Evolutionary conservation across 2,113 vertebrate genomes (phyloP).

Genomic region (Hydrolagus affinis): DNA sequence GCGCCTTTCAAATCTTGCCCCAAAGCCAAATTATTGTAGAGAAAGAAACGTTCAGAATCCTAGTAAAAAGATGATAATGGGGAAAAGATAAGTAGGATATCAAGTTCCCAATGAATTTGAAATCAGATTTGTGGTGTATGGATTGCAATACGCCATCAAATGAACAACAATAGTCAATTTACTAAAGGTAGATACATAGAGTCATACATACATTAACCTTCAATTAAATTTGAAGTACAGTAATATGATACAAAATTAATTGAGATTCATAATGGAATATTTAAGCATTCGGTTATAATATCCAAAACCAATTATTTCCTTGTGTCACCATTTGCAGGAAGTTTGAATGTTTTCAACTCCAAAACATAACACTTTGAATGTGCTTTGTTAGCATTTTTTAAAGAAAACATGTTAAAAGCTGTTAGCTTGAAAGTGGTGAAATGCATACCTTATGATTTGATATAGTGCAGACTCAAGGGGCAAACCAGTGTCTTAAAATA

Average conservation of each 20-base stretch:
- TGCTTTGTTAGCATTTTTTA: no score
- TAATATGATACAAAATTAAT: background rate
- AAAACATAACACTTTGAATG: no score
- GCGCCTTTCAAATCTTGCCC: background rate
- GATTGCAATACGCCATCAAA: background rate
- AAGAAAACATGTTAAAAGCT: background rate
- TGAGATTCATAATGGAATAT: no score
- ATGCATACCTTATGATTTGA: background rate
- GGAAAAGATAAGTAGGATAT: background rate
- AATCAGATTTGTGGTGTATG: background rate
- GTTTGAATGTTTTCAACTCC: no score
- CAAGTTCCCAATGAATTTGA: background rate
- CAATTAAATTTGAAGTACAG: background rate
- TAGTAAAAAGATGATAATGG: background rate
- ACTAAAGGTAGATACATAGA: background rate
- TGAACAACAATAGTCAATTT: background rate
- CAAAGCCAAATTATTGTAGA: background rate
- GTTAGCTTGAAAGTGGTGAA: background rate
- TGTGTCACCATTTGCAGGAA: no score
- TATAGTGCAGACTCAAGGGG: background rate
- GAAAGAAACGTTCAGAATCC: background rate
- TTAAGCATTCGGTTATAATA: no score
- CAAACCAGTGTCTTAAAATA: background rate
- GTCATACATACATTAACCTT: background rate
- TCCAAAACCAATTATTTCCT: no score